These are phyloP conservation scores for Acanthaster planci DNA, from an alignment of 35 echinoderm and acorn worm genomes.

Conservation along the genomic window DNA sequence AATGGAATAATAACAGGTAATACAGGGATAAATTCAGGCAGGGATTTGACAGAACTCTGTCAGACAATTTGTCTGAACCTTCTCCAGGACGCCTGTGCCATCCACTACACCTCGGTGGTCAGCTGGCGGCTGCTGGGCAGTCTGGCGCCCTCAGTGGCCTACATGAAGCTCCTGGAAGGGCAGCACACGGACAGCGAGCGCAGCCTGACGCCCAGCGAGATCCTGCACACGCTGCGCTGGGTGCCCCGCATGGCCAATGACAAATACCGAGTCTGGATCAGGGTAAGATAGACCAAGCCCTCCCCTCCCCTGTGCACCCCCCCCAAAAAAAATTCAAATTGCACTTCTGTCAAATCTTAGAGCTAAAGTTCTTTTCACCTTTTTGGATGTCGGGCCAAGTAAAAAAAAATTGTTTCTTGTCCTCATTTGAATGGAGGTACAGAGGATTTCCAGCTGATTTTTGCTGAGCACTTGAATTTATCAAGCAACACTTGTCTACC, in stretches of 20 bases:
- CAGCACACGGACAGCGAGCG: slow-evolving; percentile 78
- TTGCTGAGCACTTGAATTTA: too few species aligned
- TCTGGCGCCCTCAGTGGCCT: slow-evolving; percentile 94
- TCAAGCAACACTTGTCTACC: too few species aligned
- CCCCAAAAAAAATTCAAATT: background rate
- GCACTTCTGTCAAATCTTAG: background rate
- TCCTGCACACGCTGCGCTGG: slow-evolving; percentile 92
- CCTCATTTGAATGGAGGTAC: too few species aligned
- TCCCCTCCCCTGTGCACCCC: too few species aligned
- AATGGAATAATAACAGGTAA: too few species aligned
- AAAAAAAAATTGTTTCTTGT: too few species aligned
- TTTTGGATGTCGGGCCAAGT: background rate
- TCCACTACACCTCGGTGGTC: slow-evolving; percentile 75
- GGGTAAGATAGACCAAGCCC: slow-evolving; percentile 81
- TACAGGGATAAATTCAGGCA: too few species aligned
- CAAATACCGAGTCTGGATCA: slow-evolving; percentile 79
- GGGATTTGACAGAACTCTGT: too few species aligned
- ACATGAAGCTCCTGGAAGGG: slow-evolving; percentile 87
- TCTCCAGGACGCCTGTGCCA: slow-evolving; percentile 68
- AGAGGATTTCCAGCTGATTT: too few species aligned
- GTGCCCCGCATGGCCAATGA: slow-evolving; percentile 80
- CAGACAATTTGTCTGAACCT: background rate
- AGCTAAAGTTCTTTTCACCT: background rate
- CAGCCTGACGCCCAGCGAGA: slow-evolving; percentile 59
- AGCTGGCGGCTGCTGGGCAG: slow-evolving; percentile 82